A percentile compares a stretch with the other conserved stretches of the same genome.
phyloP scores from a whole-genome alignment of 2,797 vertebrate species.

The Danio choprae region DNA sequence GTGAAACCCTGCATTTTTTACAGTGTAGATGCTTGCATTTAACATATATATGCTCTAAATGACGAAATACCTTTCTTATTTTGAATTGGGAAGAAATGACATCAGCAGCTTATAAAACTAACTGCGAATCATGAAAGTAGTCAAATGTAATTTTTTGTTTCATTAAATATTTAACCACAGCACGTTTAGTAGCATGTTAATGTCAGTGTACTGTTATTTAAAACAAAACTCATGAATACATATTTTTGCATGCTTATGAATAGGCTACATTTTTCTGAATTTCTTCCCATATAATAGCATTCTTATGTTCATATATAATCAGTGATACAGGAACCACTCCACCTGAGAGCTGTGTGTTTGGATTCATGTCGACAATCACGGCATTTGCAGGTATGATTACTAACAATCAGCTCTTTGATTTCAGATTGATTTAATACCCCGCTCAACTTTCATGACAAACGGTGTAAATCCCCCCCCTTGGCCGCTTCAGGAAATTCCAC shows the following conservation, averaged over 20 bases:
- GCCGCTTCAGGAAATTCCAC: neutral
- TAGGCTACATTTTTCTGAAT: neutral
- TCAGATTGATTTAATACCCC: neutral
- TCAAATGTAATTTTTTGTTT: too few relatives aligned
- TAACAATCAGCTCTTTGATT: neutral
- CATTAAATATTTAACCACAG: neutral
- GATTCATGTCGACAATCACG: conserved; percentile 91
- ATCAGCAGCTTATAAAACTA: too few relatives aligned
- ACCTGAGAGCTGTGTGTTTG: conserved; percentile 94
- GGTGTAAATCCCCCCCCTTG: neutral
- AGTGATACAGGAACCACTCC: conserved; percentile 90
- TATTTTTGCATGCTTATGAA: neutral
- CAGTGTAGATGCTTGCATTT: too few relatives aligned
- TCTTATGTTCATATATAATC: conserved; percentile 27
- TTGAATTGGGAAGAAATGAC: too few relatives aligned
- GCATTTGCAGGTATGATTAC: conserved; percentile 86
- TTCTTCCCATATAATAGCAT: neutral
- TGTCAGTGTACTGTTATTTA: neutral
- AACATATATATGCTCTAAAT: too few relatives aligned
- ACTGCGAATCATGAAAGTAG: too few relatives aligned
- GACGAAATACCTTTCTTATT: too few relatives aligned
- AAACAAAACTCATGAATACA: too few relatives aligned
- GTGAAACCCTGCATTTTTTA: too few relatives aligned
- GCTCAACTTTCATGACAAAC: neutral
- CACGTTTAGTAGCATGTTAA: too few relatives aligned